Percentiles rank a stretch among this genome's conserved stretches.
These are phyloP conservation scores for Oryctolagus cuniculus DNA, from an alignment of 2,113 vertebrate species.

Conservation along the genomic window DNA sequence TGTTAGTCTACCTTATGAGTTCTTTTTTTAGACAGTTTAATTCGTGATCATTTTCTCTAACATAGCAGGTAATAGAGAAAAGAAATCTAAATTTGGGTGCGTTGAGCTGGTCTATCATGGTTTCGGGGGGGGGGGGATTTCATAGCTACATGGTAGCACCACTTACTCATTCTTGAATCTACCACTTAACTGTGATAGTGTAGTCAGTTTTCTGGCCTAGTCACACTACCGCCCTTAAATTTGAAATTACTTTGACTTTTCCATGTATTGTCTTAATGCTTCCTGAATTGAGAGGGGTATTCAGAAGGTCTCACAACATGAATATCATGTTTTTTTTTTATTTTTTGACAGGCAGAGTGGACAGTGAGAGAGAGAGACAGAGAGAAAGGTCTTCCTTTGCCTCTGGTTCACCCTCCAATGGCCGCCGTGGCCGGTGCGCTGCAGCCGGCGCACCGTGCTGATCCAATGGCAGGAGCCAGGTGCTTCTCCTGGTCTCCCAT, in stretches of 20 bases:
- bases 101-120: background rate
- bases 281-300: conserved; percentile 24
- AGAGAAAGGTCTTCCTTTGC: too few relatives aligned
- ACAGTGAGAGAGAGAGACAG: too few relatives aligned
- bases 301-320: background rate
- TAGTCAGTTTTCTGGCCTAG: background rate
- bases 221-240: background rate
- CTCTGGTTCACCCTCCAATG: too few relatives aligned
- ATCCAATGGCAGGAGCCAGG: too few relatives aligned
- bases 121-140: background rate
- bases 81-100: background rate
- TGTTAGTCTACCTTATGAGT: background rate
- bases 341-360: too few relatives aligned
- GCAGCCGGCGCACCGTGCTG: too few relatives aligned
- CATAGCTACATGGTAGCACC: background rate
- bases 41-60: conserved; percentile 22
- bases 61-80: conserved; percentile 31
- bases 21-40: background rate
- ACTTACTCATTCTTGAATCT: conserved; percentile 31
- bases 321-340: background rate
- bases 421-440: too few relatives aligned
- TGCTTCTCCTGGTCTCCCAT: too few relatives aligned
- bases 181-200: background rate
- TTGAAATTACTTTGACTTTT: conserved; percentile 49
- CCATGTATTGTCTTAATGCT: conserved; percentile 8